These are phyloP conservation scores for Callipepla squamata DNA, from an alignment of 2,113 vertebrate species.

Conservation along the genomic window DNA sequence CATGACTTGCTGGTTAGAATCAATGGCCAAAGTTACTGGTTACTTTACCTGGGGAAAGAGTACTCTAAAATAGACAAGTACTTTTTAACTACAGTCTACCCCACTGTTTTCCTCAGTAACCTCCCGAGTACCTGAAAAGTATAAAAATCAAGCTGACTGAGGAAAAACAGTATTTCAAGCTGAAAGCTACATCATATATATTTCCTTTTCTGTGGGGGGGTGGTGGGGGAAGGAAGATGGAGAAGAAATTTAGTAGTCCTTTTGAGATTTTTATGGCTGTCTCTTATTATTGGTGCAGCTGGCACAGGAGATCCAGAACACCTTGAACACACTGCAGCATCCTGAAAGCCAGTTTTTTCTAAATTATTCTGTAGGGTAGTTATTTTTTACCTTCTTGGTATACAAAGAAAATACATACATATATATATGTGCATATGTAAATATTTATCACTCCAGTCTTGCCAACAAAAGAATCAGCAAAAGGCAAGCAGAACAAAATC, in stretches of 20 bases:
- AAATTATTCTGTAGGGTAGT: background rate
- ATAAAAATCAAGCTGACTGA: background rate
- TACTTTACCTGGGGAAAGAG: background rate
- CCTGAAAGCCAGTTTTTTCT: background rate
- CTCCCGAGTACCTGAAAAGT: background rate
- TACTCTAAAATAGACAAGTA: background rate
- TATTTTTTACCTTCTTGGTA: background rate
- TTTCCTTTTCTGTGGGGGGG: background rate
- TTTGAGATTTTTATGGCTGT: background rate
- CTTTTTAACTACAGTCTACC: background rate
- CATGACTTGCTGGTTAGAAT: background rate
- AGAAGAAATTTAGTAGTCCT: background rate
- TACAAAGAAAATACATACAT: background rate
- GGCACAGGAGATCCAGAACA: background rate
- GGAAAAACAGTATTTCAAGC: background rate
- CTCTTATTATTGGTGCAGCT: background rate
- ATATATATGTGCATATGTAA: background rate
- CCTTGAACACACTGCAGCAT: background rate
- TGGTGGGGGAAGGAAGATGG: background rate
- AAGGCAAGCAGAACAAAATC: background rate
- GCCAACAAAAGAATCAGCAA: background rate
- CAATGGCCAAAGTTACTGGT: background rate
- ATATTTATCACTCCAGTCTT: background rate
- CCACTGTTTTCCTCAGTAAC: background rate
- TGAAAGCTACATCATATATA: background rate